Evolutionary conservation across 2,797 vertebrate species (phyloP).

Genomic region (Euthynnus affinis): DNA sequence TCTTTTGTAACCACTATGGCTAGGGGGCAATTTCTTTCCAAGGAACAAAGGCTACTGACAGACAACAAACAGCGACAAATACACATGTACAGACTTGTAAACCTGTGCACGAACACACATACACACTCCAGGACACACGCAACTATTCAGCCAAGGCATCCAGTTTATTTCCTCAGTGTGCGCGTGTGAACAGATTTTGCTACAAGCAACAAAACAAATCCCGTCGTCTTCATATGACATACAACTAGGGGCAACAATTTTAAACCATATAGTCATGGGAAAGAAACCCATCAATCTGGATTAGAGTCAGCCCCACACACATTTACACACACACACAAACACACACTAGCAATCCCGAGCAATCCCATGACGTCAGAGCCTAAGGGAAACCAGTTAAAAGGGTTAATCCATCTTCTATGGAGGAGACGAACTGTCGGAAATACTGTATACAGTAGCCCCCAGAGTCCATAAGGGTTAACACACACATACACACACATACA

Average conservation of each 20-base stretch:
- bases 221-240: slow-evolving; percentile 52
- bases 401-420: slow-evolving; percentile 74
- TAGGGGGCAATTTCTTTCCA: slow-evolving; percentile 59
- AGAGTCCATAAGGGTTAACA: slow-evolving; percentile 51
- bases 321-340: slow-evolving; percentile 20
- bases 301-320: slow-evolving; percentile 13
- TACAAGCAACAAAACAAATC: slow-evolving; percentile 54
- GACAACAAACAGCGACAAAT: slow-evolving; percentile 46
- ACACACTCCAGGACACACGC: not conserved
- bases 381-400: slow-evolving; percentile 67
- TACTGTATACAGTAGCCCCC: slow-evolving; percentile 52
- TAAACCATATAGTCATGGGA: slow-evolving; percentile 58
- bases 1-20: slow-evolving; percentile 69
- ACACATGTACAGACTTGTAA: slow-evolving; percentile 24
- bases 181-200: slow-evolving; percentile 28
- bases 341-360: slow-evolving; percentile 13
- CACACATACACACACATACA: slow-evolving; percentile 6
- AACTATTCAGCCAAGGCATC: slow-evolving; percentile 16
- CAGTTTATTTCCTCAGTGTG: slow-evolving; percentile 24
- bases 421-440: slow-evolving; percentile 51
- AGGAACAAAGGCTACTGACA: slow-evolving; percentile 61
- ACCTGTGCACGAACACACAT: not conserved
- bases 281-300: slow-evolving; percentile 63
- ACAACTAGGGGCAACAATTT: slow-evolving; percentile 61
- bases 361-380: slow-evolving; percentile 51